Evolutionary conservation across 2,888 invertebrate genomes (phyloP).

Genomic region (Ochropleura plecta): DNA sequence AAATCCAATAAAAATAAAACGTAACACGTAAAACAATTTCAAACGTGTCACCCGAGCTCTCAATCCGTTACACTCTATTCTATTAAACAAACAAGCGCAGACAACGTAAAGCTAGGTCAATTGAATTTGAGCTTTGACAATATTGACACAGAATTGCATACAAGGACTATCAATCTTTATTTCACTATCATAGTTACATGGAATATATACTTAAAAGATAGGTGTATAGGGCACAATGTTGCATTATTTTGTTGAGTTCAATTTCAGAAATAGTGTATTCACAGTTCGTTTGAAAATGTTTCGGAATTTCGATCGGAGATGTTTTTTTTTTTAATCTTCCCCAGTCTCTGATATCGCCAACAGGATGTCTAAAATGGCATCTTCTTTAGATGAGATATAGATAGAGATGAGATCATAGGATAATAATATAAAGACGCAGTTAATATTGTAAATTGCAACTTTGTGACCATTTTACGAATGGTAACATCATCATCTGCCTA

Average conservation of each 20-base stretch:
- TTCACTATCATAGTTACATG: constrained; percentile 1
- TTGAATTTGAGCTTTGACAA: constrained; percentile 42
- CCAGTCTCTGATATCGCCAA: background rate
- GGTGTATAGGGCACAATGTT: background rate
- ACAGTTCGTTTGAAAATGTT: background rate
- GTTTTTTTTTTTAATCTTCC: background rate
- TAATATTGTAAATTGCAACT: too few relatives aligned
- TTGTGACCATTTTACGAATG: too few relatives aligned
- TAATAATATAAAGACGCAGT: too few relatives aligned
- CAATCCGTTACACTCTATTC: constrained; percentile 8
- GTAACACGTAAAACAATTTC: constrained; percentile 12
- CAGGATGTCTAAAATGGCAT: background rate
- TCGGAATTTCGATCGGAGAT: background rate
- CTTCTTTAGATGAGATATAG: too few relatives aligned
- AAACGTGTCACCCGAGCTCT: constrained; percentile 13
- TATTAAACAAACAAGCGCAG: constrained; percentile 28
- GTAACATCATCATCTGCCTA: too few relatives aligned
- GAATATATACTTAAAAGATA: background rate
- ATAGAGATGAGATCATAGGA: too few relatives aligned
- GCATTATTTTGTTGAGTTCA: background rate
- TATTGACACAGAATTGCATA: constrained; percentile 25
- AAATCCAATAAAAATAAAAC: constrained; percentile 10
- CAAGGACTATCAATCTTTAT: background rate
- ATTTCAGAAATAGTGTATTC: too few relatives aligned
- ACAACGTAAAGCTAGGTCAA: constrained; percentile 18